These are phyloP conservation scores for Carcina quercana DNA, from an alignment of 2,888 invertebrate genomes.

Conservation along the genomic window DNA sequence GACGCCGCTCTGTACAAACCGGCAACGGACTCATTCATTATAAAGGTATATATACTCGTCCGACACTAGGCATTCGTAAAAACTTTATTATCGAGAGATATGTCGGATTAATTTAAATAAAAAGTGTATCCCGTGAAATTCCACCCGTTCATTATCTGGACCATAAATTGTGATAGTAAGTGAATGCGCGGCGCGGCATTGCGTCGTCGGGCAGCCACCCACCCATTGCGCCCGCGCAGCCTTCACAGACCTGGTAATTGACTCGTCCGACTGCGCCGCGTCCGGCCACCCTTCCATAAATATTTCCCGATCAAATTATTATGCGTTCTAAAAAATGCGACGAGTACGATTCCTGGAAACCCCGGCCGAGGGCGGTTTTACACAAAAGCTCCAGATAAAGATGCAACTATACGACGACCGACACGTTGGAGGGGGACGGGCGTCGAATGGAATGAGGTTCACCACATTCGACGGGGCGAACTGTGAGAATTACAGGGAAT, in stretches of 20 bases:
- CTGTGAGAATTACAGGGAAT: conserved; percentile 70
- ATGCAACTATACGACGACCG: conserved; percentile 23
- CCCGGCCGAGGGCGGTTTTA: conserved; percentile 58
- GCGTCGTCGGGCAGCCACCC: conserved; percentile 27
- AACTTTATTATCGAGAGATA: no score
- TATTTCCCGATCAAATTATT: conserved; percentile 74
- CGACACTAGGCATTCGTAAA: no score
- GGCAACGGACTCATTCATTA: no score
- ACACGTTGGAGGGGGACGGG: conserved; percentile 36
- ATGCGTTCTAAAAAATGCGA: conserved; percentile 68
- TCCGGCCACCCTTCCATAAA: conserved; percentile 70
- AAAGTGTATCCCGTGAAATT: conserved; percentile 50
- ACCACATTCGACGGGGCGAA: conserved; percentile 49
- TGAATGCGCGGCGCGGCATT: conserved; percentile 21
- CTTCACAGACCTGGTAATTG: conserved; percentile 56
- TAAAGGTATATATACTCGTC: no score
- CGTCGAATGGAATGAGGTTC: conserved; percentile 63
- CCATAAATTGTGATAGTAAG: conserved; percentile 54
- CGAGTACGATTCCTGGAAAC: conserved; percentile 63
- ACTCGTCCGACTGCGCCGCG: conserved; percentile 58
- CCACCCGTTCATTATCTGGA: conserved; percentile 40
- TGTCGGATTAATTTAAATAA: no score
- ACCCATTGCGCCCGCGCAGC: conserved; percentile 51
- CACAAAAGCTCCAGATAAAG: conserved; percentile 52
- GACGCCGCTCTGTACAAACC: no score